Evolutionary conservation across 2,888 invertebrate genomes (phyloP), one percentile per base, ranked within the genome.

Genomic region (Apamea sordens): DNA sequence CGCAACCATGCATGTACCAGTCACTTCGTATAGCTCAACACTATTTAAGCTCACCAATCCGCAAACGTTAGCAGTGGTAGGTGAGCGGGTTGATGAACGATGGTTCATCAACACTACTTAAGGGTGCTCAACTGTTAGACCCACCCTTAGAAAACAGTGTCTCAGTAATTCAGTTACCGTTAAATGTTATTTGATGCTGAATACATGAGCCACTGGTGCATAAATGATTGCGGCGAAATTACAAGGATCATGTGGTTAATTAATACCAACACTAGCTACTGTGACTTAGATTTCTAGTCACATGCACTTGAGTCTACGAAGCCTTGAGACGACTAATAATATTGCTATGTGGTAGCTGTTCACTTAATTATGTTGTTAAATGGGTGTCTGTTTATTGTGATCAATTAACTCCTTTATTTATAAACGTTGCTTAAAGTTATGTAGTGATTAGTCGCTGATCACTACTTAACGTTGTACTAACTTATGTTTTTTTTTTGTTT

Each of bases 171-270:
- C 32, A 71, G 50, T 78, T 24, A 75, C 18, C 59, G 21, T 47
- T 75, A 64, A 84, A 75, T 69, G 64, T 10, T 59, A 84, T 78
- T 77, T 47, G 63, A 68, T 50, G 59, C 67, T 68, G 74, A 61
- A 72, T 74, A 50, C 50, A 61, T 56, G 36, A 69, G 28, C 63
- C 63, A 81, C 56, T 81, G 63, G 68, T 63, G 61, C 70, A 67
- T 67, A 10, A 59, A 65, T 73, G 47, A 64, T 63, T 84, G 69
- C 8, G 69, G 65, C 21, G 41, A 63, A 75, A 70, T 84, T 41
- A 79, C 69, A 72, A 41, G 70, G 47, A 73, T 65, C n/a, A 72
- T 65, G 53, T 61, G 72, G 64, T 75, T 65, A 69, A 79, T 84
- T 76, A 84, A 76, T 75, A 13, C 28, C 13, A 13, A 69, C 24